These are phyloP conservation scores for Andrena cerasifolii DNA, from an alignment of 1,140 invertebrate species.

Conservation along the genomic window DNA sequence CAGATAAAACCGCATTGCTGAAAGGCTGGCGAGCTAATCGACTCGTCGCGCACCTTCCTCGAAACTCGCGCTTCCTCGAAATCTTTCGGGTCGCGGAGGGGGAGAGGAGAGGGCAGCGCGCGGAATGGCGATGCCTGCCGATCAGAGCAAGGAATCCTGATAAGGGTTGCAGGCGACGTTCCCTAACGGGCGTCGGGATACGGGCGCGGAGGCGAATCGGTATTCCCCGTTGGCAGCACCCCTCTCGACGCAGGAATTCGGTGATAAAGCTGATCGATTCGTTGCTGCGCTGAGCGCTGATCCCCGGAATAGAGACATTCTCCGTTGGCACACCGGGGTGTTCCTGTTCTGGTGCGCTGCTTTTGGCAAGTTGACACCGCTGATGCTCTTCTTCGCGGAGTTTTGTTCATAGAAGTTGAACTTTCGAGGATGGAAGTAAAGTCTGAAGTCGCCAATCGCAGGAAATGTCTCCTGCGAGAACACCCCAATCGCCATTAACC, in stretches of 20 bases:
- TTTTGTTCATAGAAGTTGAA: too few species aligned
- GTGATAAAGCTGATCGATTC: conserved; percentile 21
- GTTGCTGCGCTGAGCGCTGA: not conserved
- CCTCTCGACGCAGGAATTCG: not conserved
- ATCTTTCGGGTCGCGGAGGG: conserved; percentile 37
- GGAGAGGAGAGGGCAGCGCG: too few species aligned
- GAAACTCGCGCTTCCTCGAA: conserved; percentile 56
- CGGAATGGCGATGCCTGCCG: conserved; percentile 45
- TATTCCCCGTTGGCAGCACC: not conserved
- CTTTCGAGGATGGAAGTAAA: too few species aligned
- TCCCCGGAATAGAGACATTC: not conserved
- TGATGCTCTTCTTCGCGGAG: too few species aligned
- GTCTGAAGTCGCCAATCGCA: too few species aligned
- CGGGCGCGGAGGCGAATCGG: not conserved
- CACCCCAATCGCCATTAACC: too few species aligned
- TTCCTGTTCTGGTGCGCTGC: too few species aligned
- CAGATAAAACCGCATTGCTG: conserved; percentile 74
- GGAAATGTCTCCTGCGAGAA: too few species aligned
- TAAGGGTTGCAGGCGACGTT: not conserved
- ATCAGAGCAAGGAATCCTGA: conserved; percentile 24
- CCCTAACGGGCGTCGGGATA: not conserved
- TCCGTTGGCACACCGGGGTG: too few species aligned
- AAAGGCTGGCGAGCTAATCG: conserved; percentile 71
- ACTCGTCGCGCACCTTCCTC: conserved; percentile 48
- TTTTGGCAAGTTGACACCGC: too few species aligned